Conservation (phyloP, 1,140 invertebrate species). For the Heliconius congener region DNA sequence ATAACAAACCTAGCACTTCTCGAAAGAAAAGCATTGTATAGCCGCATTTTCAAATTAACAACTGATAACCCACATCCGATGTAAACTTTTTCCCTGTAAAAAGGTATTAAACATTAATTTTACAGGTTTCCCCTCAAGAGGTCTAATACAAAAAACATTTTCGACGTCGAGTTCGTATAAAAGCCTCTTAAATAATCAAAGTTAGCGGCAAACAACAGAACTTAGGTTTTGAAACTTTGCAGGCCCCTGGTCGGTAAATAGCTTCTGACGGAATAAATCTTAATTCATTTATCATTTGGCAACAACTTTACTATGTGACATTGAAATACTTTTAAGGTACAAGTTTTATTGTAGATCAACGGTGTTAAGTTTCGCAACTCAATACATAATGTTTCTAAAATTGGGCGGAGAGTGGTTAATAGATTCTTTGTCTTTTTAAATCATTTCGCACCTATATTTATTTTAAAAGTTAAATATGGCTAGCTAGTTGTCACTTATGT, state of each 20-base stretch:
- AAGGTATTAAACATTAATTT: constrained; percentile 25
- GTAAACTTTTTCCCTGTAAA: background rate
- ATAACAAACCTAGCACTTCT: background rate
- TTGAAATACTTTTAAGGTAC: background rate
- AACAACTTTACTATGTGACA: constrained; percentile 14
- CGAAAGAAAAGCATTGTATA: background rate
- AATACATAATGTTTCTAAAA: no score
- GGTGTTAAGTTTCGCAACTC: no score
- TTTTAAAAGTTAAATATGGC: no score
- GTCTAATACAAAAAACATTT: constrained; percentile 36
- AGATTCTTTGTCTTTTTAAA: no score
- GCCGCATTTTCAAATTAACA: background rate
- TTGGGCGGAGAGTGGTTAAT: no score
- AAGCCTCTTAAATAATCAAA: constrained; percentile 51
- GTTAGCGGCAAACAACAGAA: constrained; percentile 39
- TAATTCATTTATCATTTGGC: constrained; percentile 32
- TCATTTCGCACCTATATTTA: no score
- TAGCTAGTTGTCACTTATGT: no score
- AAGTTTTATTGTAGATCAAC: background rate
- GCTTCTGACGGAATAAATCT: constrained; percentile 28
- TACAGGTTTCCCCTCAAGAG: constrained; percentile 28
- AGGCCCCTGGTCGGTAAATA: constrained; percentile 28
- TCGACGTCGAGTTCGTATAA: constrained; percentile 21
- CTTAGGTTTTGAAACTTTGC: constrained; percentile 35
- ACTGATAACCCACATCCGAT: background rate